A percentile compares a stretch with the other conserved stretches of the same genome.
These are phyloP conservation scores for Intellagama lesueurii DNA, from an alignment of 2,797 vertebrate species.

Conservation along the genomic window DNA sequence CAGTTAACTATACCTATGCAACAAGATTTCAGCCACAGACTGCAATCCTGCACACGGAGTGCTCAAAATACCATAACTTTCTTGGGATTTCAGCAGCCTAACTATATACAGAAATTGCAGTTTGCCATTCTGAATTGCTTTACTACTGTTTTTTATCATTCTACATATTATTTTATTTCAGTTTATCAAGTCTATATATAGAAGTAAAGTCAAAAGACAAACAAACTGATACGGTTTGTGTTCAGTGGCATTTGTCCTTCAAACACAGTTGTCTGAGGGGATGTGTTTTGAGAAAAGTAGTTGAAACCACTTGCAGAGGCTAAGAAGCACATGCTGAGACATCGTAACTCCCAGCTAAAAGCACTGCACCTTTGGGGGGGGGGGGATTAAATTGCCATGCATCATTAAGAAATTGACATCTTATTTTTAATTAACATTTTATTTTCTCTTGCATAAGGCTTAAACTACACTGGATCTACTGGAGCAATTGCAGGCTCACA, in stretches of 20 bases:
- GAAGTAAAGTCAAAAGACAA: slow-evolving; percentile 18
- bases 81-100: not conserved
- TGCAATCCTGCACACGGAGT: not conserved
- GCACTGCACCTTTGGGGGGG: slow-evolving; percentile 59
- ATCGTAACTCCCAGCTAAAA: slow-evolving; percentile 9
- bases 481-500: slow-evolving; percentile 86
- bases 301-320: not conserved
- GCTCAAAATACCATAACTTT: not conserved
- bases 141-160: slow-evolving; percentile 3
- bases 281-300: not conserved
- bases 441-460: slow-evolving; percentile 84
- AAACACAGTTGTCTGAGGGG: not conserved
- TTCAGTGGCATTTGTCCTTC: not conserved
- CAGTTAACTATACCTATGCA: too few species aligned
- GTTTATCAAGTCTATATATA: slow-evolving; percentile 14
- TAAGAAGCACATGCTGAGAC: slow-evolving; percentile 29
- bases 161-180: slow-evolving; percentile 32
- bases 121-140: not conserved
- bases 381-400: not conserved
- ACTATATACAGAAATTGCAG: slow-evolving; percentile 1
- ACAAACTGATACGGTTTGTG: slow-evolving; percentile 21
- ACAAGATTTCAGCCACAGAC: not conserved
- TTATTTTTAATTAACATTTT: slow-evolving; percentile 57
- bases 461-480: slow-evolving; percentile 91
- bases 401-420: not conserved